Percentiles rank a stretch among this genome's conserved stretches.
These are phyloP conservation scores for Coleophora flavipennella DNA, from an alignment of 2,888 invertebrate genomes.

Conservation along the genomic window DNA sequence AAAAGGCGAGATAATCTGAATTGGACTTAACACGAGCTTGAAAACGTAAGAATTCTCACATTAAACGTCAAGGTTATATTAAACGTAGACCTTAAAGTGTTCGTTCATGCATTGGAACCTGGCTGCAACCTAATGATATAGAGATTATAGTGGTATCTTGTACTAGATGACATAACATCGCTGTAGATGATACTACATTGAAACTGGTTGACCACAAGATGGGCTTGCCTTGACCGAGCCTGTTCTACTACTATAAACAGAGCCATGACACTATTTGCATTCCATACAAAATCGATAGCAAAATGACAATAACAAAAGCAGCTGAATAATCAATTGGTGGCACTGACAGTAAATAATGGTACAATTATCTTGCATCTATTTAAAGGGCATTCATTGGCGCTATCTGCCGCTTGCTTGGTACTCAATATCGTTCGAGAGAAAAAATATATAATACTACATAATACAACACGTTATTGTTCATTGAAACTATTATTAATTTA, in stretches of 20 bases:
- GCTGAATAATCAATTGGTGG: no score
- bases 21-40: constrained; percentile 35
- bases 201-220: constrained; percentile 36
- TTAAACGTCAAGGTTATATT: constrained; percentile 47
- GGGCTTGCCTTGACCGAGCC: constrained; percentile 55
- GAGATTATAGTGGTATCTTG: constrained; percentile 6
- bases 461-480: no score
- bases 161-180: constrained; percentile 34
- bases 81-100: constrained; percentile 2
- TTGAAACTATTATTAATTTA: no score
- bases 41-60: constrained; percentile 52
- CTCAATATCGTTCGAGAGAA: no score
- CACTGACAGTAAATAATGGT: no score
- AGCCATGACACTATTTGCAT: constrained; percentile 56
- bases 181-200: constrained; percentile 18
- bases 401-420: no score
- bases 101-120: constrained; percentile 5
- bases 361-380: no score
- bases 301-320: no score
- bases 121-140: neutral
- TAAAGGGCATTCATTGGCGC: no score
- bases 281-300: constrained; percentile 9
- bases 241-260: neutral
- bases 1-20: constrained; percentile 44
- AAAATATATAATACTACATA: no score